Evolutionary conservation across 1,140 invertebrate genomes (phyloP).

Genomic region (Pachypeltis micranthus): DNA sequence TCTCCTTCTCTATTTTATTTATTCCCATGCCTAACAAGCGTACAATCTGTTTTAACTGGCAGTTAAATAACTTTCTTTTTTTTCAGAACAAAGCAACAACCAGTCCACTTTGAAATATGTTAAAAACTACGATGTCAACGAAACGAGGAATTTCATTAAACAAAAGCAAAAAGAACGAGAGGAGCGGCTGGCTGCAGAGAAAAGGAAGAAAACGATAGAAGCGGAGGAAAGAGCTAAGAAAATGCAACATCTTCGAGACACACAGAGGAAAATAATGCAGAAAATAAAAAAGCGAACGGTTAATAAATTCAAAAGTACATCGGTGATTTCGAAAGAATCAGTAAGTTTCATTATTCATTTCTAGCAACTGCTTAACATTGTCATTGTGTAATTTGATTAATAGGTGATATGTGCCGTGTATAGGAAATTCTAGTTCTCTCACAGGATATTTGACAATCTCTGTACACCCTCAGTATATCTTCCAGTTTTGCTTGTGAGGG

Average conservation of each 20-base stretch:
- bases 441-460: too few species aligned
- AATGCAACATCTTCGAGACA: neutral
- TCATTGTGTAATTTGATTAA: too few species aligned
- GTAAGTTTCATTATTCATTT: too few species aligned
- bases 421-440: too few species aligned
- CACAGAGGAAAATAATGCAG: conserved; percentile 8
- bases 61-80: too few species aligned
- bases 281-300: neutral
- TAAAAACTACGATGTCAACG: conserved; percentile 8
- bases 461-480: too few species aligned
- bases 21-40: too few species aligned
- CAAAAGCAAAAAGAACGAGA: conserved; percentile 13
- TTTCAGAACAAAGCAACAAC: neutral
- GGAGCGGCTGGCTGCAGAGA: neutral
- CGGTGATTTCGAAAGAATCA: neutral
- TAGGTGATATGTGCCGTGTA: too few species aligned
- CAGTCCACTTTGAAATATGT: neutral
- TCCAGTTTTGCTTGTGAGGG: too few species aligned
- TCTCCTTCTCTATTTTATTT: too few species aligned
- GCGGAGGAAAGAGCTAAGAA: conserved; percentile 4
- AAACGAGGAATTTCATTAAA: conserved; percentile 1
- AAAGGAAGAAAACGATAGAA: conserved; percentile 2
- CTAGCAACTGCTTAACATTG: too few species aligned
- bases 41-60: too few species aligned
- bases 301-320: neutral